Conservation (phyloP, 2,888 invertebrate species). For the Clanis bilineata region DNA sequence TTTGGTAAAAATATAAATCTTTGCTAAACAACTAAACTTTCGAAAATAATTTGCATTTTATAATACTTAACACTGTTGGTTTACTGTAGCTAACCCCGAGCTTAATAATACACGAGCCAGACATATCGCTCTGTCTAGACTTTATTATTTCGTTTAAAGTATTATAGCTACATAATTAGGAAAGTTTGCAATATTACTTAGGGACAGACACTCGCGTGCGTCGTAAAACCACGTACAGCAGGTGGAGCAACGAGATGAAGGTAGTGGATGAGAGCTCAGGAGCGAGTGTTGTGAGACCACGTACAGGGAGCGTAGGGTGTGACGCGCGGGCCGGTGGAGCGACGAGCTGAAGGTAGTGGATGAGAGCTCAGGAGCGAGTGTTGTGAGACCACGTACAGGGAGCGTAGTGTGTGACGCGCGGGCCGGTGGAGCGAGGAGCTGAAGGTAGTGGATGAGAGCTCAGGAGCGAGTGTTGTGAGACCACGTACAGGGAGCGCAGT, state of each 20-base stretch:
- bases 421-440: constrained; percentile 10
- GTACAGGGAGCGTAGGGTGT: constrained; percentile 8
- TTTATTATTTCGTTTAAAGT: neutral
- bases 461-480: constrained; percentile 13
- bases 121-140: constrained; percentile 6
- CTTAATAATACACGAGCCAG: neutral
- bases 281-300: constrained; percentile 7
- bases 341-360: constrained; percentile 12
- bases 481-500: constrained; percentile 8
- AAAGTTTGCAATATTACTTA: neutral
- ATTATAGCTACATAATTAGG: neutral
- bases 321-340: constrained; percentile 2
- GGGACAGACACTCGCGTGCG: too few relatives aligned
- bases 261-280: constrained; percentile 5
- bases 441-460: constrained; percentile 14
- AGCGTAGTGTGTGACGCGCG: constrained; percentile 10
- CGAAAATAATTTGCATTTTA: constrained; percentile 12
- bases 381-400: constrained; percentile 12
- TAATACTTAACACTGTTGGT: constrained; percentile 5
- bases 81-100: neutral
- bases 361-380: constrained; percentile 9
- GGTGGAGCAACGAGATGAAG: constrained; percentile 4
- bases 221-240: neutral
- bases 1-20: constrained; percentile 9
- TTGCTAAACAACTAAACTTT: constrained; percentile 6